Evolutionary conservation across 2,113 vertebrate species (phyloP).

Genomic region (Tupaia tana): DNA sequence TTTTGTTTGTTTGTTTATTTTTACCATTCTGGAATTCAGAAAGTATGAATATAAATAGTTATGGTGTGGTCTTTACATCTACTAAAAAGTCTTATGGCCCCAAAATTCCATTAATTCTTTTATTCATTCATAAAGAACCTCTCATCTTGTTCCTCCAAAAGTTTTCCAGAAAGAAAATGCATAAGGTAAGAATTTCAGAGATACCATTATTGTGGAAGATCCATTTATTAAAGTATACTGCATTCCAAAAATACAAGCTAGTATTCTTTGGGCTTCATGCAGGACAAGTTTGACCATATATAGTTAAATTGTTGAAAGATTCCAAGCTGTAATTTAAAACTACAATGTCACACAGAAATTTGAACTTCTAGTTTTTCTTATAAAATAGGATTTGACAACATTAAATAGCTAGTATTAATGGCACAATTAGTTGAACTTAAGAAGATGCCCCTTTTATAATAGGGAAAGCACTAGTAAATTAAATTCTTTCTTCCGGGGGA

Average conservation of each 20-base stretch:
- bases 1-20: not conserved
- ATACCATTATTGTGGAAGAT: not conserved
- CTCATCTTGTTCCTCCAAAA: not conserved
- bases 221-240: not conserved
- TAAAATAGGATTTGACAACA: slow-evolving; percentile 30
- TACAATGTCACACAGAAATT: not conserved
- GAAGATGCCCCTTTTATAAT: not conserved
- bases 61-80: not conserved
- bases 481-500: not conserved
- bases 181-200: not conserved
- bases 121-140: not conserved
- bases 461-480: not conserved
- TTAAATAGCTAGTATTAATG: not conserved
- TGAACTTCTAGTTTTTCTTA: not conserved
- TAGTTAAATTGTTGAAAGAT: not conserved
- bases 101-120: not conserved
- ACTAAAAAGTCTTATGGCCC: not conserved
- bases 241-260: not conserved
- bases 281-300: not conserved
- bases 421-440: not conserved
- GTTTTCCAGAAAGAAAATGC: slow-evolving; percentile 28
- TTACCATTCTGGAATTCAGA: not conserved
- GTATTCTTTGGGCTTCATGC: not conserved
- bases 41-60: not conserved
- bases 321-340: not conserved